These are phyloP conservation scores for Watsonalla cultraria DNA, from an alignment of 2,888 invertebrate species.

Conservation along the genomic window DNA sequence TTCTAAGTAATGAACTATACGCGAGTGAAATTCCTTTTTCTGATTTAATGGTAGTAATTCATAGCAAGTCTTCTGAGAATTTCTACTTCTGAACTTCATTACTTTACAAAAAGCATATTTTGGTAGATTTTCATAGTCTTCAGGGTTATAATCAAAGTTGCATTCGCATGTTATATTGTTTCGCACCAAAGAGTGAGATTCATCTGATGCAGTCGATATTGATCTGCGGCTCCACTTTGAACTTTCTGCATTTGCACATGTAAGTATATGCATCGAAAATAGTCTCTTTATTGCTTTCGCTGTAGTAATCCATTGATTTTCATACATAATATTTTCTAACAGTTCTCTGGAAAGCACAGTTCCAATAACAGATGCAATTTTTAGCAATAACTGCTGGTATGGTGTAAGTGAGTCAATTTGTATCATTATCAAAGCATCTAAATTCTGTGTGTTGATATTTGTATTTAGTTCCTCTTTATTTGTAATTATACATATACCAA, in stretches of 20 bases:
- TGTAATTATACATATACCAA: slow-evolving; percentile 52
- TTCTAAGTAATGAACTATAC: slow-evolving; percentile 70
- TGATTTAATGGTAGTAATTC: slow-evolving; percentile 74
- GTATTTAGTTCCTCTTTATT: slow-evolving; percentile 53
- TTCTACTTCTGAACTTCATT: slow-evolving; percentile 74
- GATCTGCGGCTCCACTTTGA: slow-evolving; percentile 26
- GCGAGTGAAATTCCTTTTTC: slow-evolving; percentile 75
- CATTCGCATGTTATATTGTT: slow-evolving; percentile 54
- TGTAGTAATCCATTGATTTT: slow-evolving; percentile 66
- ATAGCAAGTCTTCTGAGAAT: slow-evolving; percentile 73
- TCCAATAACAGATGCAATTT: slow-evolving; percentile 80
- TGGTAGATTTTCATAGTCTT: slow-evolving; percentile 53
- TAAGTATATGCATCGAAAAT: slow-evolving; percentile 73
- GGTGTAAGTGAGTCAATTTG: slow-evolving; percentile 78
- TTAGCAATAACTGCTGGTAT: slow-evolving; percentile 79
- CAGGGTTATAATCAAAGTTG: slow-evolving; percentile 53
- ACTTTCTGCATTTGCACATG: slow-evolving; percentile 64
- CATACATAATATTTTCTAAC: slow-evolving; percentile 74
- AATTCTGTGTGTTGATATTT: slow-evolving; percentile 59
- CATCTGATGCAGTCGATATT: slow-evolving; percentile 18
- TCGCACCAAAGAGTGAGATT: slow-evolving; percentile 18
- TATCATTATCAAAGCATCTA: slow-evolving; percentile 71
- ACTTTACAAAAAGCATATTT: slow-evolving; percentile 78
- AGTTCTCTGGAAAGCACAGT: slow-evolving; percentile 71
- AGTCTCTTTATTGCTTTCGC: slow-evolving; percentile 76